These are phyloP conservation scores for Prunella fulvescens DNA, from an alignment of 2,113 vertebrate genomes.

Conservation along the genomic window DNA sequence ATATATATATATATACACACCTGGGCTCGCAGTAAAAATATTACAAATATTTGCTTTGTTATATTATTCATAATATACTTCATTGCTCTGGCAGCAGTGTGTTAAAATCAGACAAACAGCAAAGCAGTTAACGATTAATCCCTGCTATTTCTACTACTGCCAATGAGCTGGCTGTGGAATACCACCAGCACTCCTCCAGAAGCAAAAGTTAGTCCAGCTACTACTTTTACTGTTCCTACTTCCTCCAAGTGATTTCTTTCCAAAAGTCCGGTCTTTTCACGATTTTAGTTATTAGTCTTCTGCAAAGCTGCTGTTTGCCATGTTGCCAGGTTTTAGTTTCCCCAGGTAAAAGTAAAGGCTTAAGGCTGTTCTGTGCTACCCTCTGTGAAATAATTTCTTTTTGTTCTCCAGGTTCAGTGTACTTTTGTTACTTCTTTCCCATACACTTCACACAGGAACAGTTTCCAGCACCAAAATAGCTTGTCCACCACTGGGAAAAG, in stretches of 20 bases:
- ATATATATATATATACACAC: neutral
- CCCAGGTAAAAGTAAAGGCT: neutral
- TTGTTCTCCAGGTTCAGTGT: neutral
- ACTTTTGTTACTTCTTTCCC: constrained; percentile 50
- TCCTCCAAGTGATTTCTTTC: neutral
- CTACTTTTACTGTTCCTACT: neutral
- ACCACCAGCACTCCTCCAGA: neutral
- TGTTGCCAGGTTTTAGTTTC: neutral
- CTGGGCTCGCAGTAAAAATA: neutral
- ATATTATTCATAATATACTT: neutral
- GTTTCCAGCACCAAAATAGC: constrained; percentile 58
- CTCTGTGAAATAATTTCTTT: neutral
- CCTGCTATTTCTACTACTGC: neutral
- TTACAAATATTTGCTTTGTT: constrained; percentile 6
- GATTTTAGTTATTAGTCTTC: neutral
- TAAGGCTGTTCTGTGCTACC: neutral
- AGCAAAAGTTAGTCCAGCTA: neutral
- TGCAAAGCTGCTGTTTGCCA: neutral
- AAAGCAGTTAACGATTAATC: constrained; percentile 26
- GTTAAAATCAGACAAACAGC: constrained; percentile 25
- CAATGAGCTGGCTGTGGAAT: neutral
- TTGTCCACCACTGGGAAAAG: constrained; percentile 62
- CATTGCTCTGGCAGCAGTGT: neutral
- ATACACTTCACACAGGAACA: constrained; percentile 36
- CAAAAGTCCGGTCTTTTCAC: neutral